These are phyloP conservation scores for Pinna nobilis DNA, from an alignment of 1,140 invertebrate species.

Conservation along the genomic window DNA sequence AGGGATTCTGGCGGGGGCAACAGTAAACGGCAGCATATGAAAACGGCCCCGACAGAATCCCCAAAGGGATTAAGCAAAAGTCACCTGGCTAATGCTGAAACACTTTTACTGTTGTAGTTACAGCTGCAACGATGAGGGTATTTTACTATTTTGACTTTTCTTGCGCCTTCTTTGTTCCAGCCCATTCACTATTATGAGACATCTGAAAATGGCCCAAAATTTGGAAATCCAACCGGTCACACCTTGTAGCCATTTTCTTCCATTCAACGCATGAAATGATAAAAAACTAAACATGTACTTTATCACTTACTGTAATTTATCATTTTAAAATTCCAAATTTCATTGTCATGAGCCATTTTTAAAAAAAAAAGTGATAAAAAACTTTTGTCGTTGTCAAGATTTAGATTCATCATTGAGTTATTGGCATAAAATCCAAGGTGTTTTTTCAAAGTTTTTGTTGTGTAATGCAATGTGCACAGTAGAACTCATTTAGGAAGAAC, in stretches of 20 bases:
- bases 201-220: not conserved
- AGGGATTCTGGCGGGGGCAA: no score
- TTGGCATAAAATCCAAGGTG: conserved; percentile 40
- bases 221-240: not conserved
- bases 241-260: not conserved
- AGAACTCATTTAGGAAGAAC: conserved; percentile 61
- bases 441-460: conserved; percentile 54
- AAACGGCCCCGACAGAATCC: no score
- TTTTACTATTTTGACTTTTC: no score
- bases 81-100: not conserved
- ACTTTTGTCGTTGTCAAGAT: conserved; percentile 74
- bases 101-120: not conserved
- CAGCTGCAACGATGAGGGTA: no score
- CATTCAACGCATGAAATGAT: not conserved
- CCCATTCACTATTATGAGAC: not conserved
- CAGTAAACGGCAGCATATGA: no score
- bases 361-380: not conserved
- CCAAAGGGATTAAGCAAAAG: not conserved
- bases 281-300: no score
- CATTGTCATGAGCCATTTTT: not conserved
- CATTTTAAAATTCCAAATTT: not conserved
- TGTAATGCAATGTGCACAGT: conserved; percentile 75
- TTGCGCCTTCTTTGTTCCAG: no score
- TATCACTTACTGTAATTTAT: not conserved
- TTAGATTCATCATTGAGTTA: no score